Evolutionary conservation across 2,797 vertebrate genomes (phyloP).

Genomic region (Sphenopsis melanotis): DNA sequence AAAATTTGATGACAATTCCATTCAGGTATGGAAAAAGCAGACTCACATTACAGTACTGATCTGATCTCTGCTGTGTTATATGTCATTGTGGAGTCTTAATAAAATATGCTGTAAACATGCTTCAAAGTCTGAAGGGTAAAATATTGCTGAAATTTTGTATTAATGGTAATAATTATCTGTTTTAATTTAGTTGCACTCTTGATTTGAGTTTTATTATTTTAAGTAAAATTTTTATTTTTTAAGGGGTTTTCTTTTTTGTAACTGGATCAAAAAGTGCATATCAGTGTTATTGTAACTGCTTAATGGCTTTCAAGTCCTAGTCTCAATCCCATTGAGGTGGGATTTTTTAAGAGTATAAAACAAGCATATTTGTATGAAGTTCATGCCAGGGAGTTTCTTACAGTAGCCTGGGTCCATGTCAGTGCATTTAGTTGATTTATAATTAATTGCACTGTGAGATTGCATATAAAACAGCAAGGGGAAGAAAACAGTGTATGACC

Average conservation of each 20-base stretch:
- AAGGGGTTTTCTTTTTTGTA: neutral
- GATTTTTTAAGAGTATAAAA: neutral
- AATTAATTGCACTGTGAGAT: neutral
- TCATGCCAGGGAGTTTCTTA: neutral
- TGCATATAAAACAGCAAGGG: neutral
- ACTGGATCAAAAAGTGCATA: neutral
- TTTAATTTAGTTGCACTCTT: neutral
- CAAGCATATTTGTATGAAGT: neutral
- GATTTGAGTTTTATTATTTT: neutral
- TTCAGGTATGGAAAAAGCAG: conserved; percentile 82
- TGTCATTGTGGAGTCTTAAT: neutral
- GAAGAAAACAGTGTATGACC: neutral
- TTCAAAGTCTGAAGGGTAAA: neutral
- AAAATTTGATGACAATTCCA: conserved; percentile 88
- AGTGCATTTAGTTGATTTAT: neutral
- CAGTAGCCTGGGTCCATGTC: accelerated
- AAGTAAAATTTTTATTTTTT: neutral
- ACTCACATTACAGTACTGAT: neutral
- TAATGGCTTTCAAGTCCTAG: neutral
- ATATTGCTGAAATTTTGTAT: neutral
- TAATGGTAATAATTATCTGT: neutral
- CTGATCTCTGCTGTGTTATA: neutral
- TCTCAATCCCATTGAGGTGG: neutral
- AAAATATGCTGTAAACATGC: neutral
- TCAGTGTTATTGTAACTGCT: neutral